Base-by-base conservation (phyloP, 1,140 invertebrate species). In the Sarcophaga peregrina region DNA sequence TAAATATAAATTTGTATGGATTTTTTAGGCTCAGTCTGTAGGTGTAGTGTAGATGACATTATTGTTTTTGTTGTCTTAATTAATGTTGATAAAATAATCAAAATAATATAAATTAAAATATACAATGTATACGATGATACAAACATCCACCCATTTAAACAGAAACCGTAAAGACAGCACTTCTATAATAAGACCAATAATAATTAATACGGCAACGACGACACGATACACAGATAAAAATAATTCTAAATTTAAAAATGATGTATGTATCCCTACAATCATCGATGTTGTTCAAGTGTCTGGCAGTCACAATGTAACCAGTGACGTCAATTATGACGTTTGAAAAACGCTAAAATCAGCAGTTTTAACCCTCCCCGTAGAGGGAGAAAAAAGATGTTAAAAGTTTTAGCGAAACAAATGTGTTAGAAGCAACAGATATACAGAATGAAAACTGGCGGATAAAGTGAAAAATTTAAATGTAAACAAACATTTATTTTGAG, bases 221-320 rank as follows among this genome's bases (percentile, higher is more conserved):
- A 78, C 47, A 47, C 50, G 75, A 78, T 78, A 52, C 75, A 78
- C 75, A 78, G 75, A 50, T 48, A 78, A 17, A 78, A 78, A 78
- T 11, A 52, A 50, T 48, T 78, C 75, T 78, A 78, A 78, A 78
- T 52, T 78, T 78, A 78, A 78, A 37, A 17, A 78, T 78, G 75
- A 78, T 78, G 75, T 78, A 78, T 78, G 75, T 78, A 78, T 47
- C 17, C 4, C 17, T 74, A 8, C 73, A 11, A 11, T 25, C 73
- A 13, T 17, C 68, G 8, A 20, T 8, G 20, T 17, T 8, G 58
- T 17, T 25, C 62, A 72, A 37, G 25, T 37, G 1, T 1, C 25
- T 37, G 25, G 25, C 25, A n/a, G n/a, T n/a, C n/a, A n/a, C n/a
- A n/a, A n/a, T n/a, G n/a, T n/a, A n/a, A n/a, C n/a, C n/a, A n/a